These are phyloP conservation scores for Amphipyra tragopoginis DNA, from an alignment of 2,888 invertebrate genomes.

Conservation along the genomic window DNA sequence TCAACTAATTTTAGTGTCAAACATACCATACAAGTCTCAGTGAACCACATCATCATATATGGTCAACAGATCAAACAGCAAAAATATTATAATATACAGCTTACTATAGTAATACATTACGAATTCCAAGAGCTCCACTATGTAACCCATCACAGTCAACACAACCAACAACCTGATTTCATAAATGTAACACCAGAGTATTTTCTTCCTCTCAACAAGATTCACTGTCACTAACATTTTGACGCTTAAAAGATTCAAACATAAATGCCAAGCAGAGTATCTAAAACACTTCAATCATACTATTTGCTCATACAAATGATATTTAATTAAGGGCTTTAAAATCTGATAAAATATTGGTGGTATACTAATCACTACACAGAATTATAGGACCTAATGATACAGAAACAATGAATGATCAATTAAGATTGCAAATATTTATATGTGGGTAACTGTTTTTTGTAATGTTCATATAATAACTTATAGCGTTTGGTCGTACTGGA, in stretches of 20 bases:
- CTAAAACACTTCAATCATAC: constrained; percentile 6
- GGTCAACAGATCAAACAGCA: too few relatives aligned
- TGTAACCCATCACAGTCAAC: constrained; percentile 68
- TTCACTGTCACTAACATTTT: constrained; percentile 50
- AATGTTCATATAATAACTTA: too few relatives aligned
- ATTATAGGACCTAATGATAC: constrained; percentile 23
- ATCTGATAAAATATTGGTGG: constrained; percentile 27
- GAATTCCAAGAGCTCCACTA: constrained; percentile 70
- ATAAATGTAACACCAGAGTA: constrained; percentile 36
- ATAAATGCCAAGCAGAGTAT: constrained; percentile 23
- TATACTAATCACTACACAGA: constrained; percentile 40
- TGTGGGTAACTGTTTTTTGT: background rate
- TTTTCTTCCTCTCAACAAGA: constrained; percentile 14
- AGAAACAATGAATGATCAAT: constrained; percentile 4
- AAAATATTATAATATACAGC: constrained; percentile 27
- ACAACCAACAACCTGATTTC: constrained; percentile 58
- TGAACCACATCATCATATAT: too few relatives aligned
- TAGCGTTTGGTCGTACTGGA: too few relatives aligned
- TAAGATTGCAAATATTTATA: background rate
- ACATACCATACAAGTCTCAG: too few relatives aligned
- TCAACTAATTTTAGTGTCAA: too few relatives aligned
- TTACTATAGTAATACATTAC: constrained; percentile 75
- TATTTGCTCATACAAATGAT: constrained; percentile 28
- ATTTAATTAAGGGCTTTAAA: constrained; percentile 15
- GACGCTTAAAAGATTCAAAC: constrained; percentile 8